These are phyloP conservation scores for Dichetophora obliterata DNA, from an alignment of 2,888 invertebrate species.

Conservation along the genomic window DNA sequence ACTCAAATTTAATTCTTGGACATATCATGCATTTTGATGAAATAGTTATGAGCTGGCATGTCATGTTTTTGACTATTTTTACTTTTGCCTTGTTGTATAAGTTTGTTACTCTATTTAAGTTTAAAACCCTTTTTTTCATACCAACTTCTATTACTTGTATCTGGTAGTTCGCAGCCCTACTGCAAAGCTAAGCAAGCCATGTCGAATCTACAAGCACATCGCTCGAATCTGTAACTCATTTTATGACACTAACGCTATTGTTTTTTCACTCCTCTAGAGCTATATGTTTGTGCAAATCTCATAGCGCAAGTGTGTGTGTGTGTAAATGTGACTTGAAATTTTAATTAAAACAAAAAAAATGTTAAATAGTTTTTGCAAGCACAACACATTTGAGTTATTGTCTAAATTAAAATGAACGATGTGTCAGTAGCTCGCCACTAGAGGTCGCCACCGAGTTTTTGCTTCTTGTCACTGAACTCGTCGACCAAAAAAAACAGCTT, in stretches of 20 bases:
- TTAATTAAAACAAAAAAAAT: constrained; percentile 56
- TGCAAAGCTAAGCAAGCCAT: neutral
- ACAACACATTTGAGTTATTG: constrained; percentile 36
- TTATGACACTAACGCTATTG: constrained; percentile 5
- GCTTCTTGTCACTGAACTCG: neutral
- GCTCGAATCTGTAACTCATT: constrained; percentile 57
- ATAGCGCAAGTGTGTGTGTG: neutral
- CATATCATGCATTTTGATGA: constrained; percentile 66
- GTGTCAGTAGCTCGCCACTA: constrained; percentile 53
- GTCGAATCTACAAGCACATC: constrained; percentile 1
- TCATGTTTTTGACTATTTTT: neutral
- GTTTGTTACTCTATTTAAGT: neutral
- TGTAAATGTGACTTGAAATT: constrained; percentile 64
- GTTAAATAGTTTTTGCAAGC: constrained; percentile 15
- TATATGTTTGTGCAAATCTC: neutral
- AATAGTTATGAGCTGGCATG: constrained; percentile 48
- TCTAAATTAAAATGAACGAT: constrained; percentile 65
- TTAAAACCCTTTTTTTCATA: neutral
- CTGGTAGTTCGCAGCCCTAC: neutral
- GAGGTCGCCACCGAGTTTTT: constrained; percentile 30
- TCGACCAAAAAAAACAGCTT: neutral
- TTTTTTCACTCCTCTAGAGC: neutral
- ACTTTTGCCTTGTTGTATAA: neutral
- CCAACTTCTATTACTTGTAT: neutral
- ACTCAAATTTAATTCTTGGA: constrained; percentile 50